Evolutionary conservation across 1,140 invertebrate species (phyloP).

Genomic region (Berghia stephanieae): DNA sequence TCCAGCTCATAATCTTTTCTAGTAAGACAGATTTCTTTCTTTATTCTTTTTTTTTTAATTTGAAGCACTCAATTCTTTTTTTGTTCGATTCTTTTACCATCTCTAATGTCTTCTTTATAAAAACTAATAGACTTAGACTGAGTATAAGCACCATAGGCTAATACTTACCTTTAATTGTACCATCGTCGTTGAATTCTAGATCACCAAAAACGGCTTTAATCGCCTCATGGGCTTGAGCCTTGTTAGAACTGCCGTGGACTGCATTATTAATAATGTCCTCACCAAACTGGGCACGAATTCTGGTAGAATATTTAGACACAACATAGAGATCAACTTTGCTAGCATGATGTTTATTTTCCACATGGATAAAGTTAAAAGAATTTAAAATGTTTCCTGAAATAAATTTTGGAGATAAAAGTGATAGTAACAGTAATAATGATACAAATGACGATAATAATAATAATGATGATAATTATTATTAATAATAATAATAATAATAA

Average conservation of each 20-base stretch:
- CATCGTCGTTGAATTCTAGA: conserved; percentile 58
- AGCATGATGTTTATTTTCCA: too few species aligned
- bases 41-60: background rate
- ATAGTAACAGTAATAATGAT: background rate
- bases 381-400: too few species aligned
- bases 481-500: background rate
- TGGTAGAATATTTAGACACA: conserved; percentile 45
- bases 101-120: background rate
- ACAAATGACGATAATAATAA: background rate
- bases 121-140: conserved; percentile 22
- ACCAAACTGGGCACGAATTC: conserved; percentile 62
- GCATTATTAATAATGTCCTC: conserved; percentile 59
- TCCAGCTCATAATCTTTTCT: background rate
- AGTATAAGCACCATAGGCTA: conserved; percentile 24
- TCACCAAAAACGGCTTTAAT: conserved; percentile 63
- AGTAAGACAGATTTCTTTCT: background rate
- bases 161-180: conserved; percentile 57
- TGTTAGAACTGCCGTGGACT: conserved; percentile 58
- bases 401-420: background rate
- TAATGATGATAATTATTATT: background rate
- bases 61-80: too few species aligned
- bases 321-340: background rate
- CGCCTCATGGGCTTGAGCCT: conserved; percentile 49
- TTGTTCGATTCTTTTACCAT: background rate
- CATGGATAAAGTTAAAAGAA: too few species aligned